Base-by-base conservation (phyloP, 1,140 invertebrate genomes). In the Leptinotarsa lineolata region DNA sequence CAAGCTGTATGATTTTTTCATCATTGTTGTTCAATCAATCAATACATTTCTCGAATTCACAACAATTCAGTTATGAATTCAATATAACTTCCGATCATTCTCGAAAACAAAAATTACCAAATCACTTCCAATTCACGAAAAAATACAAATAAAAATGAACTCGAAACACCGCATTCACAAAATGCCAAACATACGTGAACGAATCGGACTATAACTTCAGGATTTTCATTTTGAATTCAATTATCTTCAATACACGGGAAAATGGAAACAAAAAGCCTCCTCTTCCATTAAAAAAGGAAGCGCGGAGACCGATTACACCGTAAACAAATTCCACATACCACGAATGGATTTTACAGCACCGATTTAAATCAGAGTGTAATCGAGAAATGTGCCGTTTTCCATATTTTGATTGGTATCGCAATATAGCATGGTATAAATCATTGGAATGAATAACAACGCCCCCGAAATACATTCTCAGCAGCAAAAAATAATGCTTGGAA, bases 341-440 rank as follows among this genome's bases (percentile, higher is more conserved):
- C 69, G 54, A 70, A 70, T 70, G 59, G 63, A 70, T 70, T 18
- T 44, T 21, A 46, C 45, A 22, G 67, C 24, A 45, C 65, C 22
- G 21, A 68, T 72, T 72, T 72, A 21, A 72, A 72, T 72, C 71
- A 68, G 66, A 72, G 44, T 45, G 64, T 68, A 72, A 72, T 72
- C 71, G 30, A 68, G 63, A 67, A 39, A 54, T 46, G 21, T 39
- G 39, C 39, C 71, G 71, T 60, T 72, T 71, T 59, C 71, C 71
- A 72, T 72, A 72, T 72, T 72, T 72, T 72, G 71, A 72, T 72
- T 72, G 71, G 44, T 46, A 54, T 21, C 46, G 71, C 63, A 68
- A 72, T 72, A 72, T 72, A 64, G 64, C 46, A 22, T n/a, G 13
- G 44, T 13, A 72, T 72, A 68, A 68, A 72, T 72, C 71, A 72